Evolutionary conservation across 2,888 invertebrate species (phyloP).

Genomic region (Iphiclides podalirius): DNA sequence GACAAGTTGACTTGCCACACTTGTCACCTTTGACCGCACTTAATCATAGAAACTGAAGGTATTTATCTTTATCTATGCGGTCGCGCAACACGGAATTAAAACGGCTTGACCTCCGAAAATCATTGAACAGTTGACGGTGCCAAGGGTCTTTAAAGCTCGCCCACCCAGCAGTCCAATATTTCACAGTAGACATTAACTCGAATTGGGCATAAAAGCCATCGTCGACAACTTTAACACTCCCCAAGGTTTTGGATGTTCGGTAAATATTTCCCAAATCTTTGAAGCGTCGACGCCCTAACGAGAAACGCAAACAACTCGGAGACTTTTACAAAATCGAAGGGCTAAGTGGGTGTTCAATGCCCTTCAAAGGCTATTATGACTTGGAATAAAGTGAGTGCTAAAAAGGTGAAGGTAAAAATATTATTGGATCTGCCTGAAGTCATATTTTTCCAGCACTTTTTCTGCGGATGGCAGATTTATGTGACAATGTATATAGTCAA

Average conservation of each 20-base stretch:
- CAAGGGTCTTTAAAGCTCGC: neutral
- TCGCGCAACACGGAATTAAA: neutral
- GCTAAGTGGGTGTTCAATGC: neutral
- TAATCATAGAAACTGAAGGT: neutral
- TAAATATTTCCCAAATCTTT: constrained; percentile 5
- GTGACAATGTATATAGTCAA: too few species aligned
- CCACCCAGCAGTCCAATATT: neutral
- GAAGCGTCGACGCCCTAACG: neutral
- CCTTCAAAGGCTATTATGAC: constrained; percentile 1
- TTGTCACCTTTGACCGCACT: too few species aligned
- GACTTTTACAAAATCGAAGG: constrained; percentile 5
- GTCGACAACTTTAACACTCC: neutral
- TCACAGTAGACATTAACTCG: neutral
- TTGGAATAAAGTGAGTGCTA: neutral
- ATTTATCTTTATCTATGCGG: neutral
- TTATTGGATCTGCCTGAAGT: too few species aligned
- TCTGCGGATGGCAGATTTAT: too few species aligned
- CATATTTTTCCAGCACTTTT: too few species aligned
- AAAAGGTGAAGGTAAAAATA: neutral
- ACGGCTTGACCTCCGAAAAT: neutral
- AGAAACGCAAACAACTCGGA: constrained; percentile 6
- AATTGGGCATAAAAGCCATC: neutral
- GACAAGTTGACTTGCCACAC: too few species aligned
- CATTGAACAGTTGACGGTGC: neutral
- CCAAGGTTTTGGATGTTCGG: neutral